Conservation (phyloP, 2,888 invertebrate genomes). For the Morpho achilles region DNA sequence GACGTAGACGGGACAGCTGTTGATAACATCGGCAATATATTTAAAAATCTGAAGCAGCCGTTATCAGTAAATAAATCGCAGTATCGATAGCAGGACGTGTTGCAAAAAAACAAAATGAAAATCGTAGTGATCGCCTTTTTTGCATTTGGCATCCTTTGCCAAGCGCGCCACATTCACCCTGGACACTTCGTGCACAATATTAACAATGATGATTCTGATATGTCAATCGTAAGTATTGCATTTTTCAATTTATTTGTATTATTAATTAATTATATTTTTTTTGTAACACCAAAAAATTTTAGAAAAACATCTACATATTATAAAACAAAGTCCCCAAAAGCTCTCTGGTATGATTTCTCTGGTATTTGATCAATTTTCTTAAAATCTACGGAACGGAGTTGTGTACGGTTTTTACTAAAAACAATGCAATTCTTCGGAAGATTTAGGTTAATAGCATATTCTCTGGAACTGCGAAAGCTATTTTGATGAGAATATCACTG, state of each 20-base stretch:
- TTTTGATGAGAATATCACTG: too few species aligned
- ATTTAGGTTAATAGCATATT: too few species aligned
- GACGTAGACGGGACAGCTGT: slow-evolving; percentile 23
- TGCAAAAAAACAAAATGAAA: slow-evolving; percentile 26
- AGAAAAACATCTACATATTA: too few species aligned
- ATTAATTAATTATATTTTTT: too few species aligned
- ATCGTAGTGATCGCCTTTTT: slow-evolving; percentile 31
- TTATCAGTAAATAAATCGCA: slow-evolving; percentile 35
- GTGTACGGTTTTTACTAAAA: too few species aligned
- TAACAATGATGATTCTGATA: slow-evolving; percentile 5
- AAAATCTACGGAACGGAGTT: too few species aligned
- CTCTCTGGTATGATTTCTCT: too few species aligned
- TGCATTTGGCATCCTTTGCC: slow-evolving; percentile 28
- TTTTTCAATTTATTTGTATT: not conserved
- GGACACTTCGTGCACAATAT: slow-evolving; percentile 16
- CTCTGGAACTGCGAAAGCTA: too few species aligned
- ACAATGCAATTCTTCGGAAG: too few species aligned
- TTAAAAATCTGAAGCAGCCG: slow-evolving; percentile 38
- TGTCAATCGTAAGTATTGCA: slow-evolving; percentile 23
- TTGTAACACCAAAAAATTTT: too few species aligned
- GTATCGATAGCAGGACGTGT: slow-evolving; percentile 16
- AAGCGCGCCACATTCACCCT: slow-evolving; percentile 48
- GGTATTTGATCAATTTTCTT: too few species aligned
- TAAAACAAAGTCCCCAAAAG: too few species aligned
- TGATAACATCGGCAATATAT: slow-evolving; percentile 39